A percentile compares a stretch with the other conserved stretches of the same genome.
Conservation (phyloP, 2,113 vertebrate genomes). For the Siniperca knerii region DNA sequence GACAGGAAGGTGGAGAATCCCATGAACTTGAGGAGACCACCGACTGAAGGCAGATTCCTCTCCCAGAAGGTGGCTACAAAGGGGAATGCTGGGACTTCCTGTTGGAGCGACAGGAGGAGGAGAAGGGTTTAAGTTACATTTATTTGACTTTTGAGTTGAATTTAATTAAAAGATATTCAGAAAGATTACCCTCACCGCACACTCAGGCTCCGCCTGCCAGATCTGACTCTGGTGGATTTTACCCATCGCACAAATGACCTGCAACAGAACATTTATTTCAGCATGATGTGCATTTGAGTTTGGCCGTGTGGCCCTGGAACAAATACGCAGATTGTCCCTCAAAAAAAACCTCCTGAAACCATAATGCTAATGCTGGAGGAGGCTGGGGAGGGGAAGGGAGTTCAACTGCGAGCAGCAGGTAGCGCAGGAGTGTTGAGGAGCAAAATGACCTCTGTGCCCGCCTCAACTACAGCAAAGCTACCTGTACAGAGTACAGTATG, state of each 20-base stretch:
- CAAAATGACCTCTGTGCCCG: too few relatives aligned
- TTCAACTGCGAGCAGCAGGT: too few relatives aligned
- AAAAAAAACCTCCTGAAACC: neutral
- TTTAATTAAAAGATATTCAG: neutral
- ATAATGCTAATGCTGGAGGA: too few relatives aligned
- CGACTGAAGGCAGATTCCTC: constrained; percentile 92
- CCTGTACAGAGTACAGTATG: too few relatives aligned
- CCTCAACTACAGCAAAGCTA: too few relatives aligned
- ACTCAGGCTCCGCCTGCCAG: constrained; percentile 91
- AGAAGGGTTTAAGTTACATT: neutral
- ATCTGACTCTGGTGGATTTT: constrained; percentile 91
- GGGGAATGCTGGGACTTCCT: constrained; percentile 92
- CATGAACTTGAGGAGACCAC: constrained; percentile 88
- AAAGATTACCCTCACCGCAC: constrained; percentile 78
- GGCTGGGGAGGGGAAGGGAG: too few relatives aligned
- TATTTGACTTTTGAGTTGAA: neutral
- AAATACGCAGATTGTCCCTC: neutral
- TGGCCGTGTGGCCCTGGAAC: neutral
- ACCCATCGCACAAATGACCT: constrained; percentile 90
- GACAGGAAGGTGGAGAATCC: constrained; percentile 87
- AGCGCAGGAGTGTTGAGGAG: too few relatives aligned
- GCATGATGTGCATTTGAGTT: neutral
- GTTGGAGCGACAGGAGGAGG: constrained; percentile 20
- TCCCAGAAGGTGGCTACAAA: constrained; percentile 92
- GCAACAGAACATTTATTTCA: constrained; percentile 45